Conservation (phyloP, 2,888 invertebrate species). For the Cyclophora albipunctata region DNA sequence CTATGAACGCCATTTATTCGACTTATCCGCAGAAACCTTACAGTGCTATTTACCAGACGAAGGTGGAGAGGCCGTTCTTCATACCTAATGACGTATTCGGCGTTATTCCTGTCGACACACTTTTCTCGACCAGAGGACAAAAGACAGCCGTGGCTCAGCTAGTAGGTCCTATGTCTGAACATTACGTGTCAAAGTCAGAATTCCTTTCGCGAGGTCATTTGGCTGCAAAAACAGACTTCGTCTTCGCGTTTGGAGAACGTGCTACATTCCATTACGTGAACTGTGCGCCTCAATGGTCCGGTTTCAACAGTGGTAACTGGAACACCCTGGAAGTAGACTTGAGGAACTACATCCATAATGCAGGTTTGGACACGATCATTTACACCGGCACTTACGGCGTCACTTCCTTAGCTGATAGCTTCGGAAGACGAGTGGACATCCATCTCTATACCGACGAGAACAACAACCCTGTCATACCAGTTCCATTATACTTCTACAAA, state of each 20-base stretch:
- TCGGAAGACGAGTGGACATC: slow-evolving; percentile 45
- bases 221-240: slow-evolving; percentile 79
- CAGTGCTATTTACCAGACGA: slow-evolving; percentile 54
- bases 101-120: slow-evolving; percentile 34
- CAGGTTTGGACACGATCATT: slow-evolving; percentile 50
- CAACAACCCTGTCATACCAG: slow-evolving; percentile 58
- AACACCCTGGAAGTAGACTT: slow-evolving; percentile 67
- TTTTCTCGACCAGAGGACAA: slow-evolving; percentile 50
- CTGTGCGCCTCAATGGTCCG: slow-evolving; percentile 81
- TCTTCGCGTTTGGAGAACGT: slow-evolving; percentile 74
- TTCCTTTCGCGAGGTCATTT: slow-evolving; percentile 78
- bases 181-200: slow-evolving; percentile 53
- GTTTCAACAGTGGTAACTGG: slow-evolving; percentile 78
- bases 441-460: slow-evolving; percentile 51
- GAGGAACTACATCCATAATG: slow-evolving; percentile 45
- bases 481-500: slow-evolving; percentile 65
- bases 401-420: slow-evolving; percentile 62
- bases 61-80: slow-evolving; percentile 52
- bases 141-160: slow-evolving; percentile 38
- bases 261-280: slow-evolving; percentile 81
- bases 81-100: slow-evolving; percentile 41
- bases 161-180: slow-evolving; percentile 39
- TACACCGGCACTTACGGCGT: slow-evolving; percentile 79
- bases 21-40: slow-evolving; percentile 60
- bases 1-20: slow-evolving; percentile 44